Evolutionary conservation across 2,113 vertebrate species (phyloP), one percentile per base, ranked within the genome.

Genomic region (Centropus unirufus): DNA sequence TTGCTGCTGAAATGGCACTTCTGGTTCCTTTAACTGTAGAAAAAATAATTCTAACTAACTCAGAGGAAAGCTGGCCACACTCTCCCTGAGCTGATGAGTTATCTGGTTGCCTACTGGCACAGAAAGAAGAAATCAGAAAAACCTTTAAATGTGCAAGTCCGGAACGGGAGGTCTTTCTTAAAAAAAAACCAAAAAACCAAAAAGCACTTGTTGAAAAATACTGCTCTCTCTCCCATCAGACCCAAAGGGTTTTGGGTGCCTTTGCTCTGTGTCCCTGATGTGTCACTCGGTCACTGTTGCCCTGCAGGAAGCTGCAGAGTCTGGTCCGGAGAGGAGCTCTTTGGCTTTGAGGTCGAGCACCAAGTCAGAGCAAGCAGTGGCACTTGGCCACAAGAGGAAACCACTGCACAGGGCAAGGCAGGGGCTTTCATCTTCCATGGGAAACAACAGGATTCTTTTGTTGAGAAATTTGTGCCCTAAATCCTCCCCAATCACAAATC

Each of bases 1-100:
- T 80, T 82, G 80, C 47, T 94, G 90, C 57, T 93, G 83, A 93
- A 89, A 81, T 2, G 23, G 86, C 93, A 96, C 92, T 95, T 96
- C 83, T 59, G 92, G 90, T 92, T 96, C 79, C 34, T 93, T 59
- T 81, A 64, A 94, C 68, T 70, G 36, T 67, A 64, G 39, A 6
- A 61, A 82, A 89, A 89, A 62, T 30, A 47, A 64, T 14, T 66
- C 54, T 39, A 73, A 86, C 54, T 39, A 73, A 86, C 68, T 87
- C 24, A 6, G 74, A 91, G 39, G 24, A 70, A 79, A 57, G 63
- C 61, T 75, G 42, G 32, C 57, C 44, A 49, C 18, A 10, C 40
- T 80, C 73, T 16, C 16, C 92, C 75, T 86, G 86, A 81, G 59
- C 58, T 79, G 29, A 32, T 14, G 44, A 74, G 63, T 69, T 70